These are phyloP conservation scores for Euphonia xanthogaster DNA, from an alignment of 2,797 vertebrate species.

Conservation along the genomic window DNA sequence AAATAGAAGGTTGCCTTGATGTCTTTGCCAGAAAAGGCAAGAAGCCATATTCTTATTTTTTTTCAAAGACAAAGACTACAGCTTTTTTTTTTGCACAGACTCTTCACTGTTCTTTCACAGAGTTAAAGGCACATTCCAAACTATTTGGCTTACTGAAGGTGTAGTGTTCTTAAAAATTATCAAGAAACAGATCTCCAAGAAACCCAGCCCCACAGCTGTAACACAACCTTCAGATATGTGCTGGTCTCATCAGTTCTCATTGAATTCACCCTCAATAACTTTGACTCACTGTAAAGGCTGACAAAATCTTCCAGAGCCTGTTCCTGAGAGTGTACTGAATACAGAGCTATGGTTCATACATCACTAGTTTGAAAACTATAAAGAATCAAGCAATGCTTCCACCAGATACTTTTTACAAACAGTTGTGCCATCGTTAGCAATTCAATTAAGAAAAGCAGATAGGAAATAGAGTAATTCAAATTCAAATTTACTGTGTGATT, in stretches of 20 bases:
- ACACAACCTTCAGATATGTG: not conserved
- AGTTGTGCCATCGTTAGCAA: accelerated
- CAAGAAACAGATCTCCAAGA: not conserved
- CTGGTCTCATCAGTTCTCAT: not conserved
- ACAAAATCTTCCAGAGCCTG: not conserved
- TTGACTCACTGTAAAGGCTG: not conserved
- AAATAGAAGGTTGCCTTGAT: not conserved
- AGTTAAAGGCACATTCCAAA: not conserved
- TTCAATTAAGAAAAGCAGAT: not conserved
- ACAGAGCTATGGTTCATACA: not conserved
- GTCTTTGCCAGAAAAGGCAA: not conserved
- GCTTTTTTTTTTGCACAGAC: not conserved
- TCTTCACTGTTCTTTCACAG: not conserved
- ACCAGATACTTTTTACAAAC: not conserved
- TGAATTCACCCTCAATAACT: not conserved
- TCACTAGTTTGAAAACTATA: not conserved
- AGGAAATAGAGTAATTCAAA: not conserved
- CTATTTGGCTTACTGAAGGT: not conserved
- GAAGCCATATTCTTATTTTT: not conserved
- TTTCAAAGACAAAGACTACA: not conserved
- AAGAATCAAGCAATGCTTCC: not conserved
- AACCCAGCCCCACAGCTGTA: not conserved
- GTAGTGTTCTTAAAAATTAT: not conserved
- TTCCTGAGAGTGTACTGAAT: not conserved
- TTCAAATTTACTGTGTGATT: not conserved